Base-by-base conservation (phyloP, 2,888 invertebrate species). In the Drosophila sordidula region DNA sequence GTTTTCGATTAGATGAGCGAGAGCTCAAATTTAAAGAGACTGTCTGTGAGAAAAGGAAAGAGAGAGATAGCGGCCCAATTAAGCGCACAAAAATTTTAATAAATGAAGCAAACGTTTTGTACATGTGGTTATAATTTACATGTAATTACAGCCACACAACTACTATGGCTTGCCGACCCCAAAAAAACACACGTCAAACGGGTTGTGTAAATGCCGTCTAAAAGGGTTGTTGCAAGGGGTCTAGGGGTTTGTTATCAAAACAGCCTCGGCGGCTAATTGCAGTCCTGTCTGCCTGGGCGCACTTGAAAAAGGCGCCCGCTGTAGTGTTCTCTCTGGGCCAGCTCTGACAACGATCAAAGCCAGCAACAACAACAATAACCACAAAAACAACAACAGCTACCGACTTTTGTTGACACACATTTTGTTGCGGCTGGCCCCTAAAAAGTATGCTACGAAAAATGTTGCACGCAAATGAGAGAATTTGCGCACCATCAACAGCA, bases 331-430 rank as follows among this genome's bases (percentile, higher is more conserved):
- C n/a, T 34, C 49, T 73, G 49, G 62, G 38, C 47, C 36, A 26
- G n/a, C n/a, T 47, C 47, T 57, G 51, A 54, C 66, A 69, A 57
- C 50, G 50, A 45, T 46, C 41, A 61, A 45, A 34, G 61, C 29
- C 54, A 59, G 26, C 39, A 57, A 34, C 49, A 50, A 49, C 9
- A 50, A 14, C 42, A 16, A n/a, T 12, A 45, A 36, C 25, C 32
- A 42, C 34, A 39, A 38, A 12, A 66, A 16, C 9, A 16, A 47
- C 51, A 42, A 22, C 9, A 38, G 25, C 14, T 12, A 44, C 18
- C 46, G 45, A 74, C 51, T 77, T 85, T 70, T 82, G 88, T 83
- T 88, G 89, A 72, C 83, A 88, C 64, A 83, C 71, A 83, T 83
- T 88, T 78, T 63, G 70, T 73, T 76, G 68, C 57, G 76, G 80